Base-by-base conservation (phyloP, 2,113 vertebrate species). In the Amphiprion percula region DNA sequence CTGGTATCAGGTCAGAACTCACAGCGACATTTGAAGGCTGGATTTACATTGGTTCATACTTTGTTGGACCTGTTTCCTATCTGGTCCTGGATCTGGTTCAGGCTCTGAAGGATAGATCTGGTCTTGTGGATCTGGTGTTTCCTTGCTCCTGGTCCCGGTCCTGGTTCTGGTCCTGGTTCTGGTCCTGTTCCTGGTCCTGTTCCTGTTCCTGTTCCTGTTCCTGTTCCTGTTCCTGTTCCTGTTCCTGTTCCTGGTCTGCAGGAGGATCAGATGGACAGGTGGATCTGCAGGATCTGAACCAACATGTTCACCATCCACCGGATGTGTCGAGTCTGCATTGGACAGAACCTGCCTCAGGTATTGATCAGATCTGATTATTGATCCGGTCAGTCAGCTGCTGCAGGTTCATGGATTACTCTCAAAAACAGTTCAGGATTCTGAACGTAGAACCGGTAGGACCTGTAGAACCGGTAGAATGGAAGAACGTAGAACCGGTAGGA, bases 281-380 rank as follows among this genome's bases (percentile, higher is more conserved):
- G n/a, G 61, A 54, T 5, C 28, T 47, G 6, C 61, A 21, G 44
- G 50, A 69, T 50, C 10, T 70, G 30, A 73, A 46, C 67, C 5
- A 3, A 60, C 15, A 97, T 98, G 97, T 96, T 96, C 93, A 97
- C 95, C 54, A 96, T 97, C 91, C 93, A 96, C 82, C 95, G 97
- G 21, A 95, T 97, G 85, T 98, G 97, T 94, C 95, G 94, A 79
- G 91, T 91, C 92, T 98, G 97, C 89, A 97, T 97, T 5, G 95
- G 95, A 91, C 93, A 96, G 69, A 96, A 95, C 79, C 95, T 97
- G 81, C 95, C 94, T 7, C 96, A 97, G 97, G 97, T 97, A 30
- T 30, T 5, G 30, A 30, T 30, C 30, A 30, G 30, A 6, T 30
- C 30, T 30, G 30, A 6, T n/a, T 65, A 11, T 7, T 47, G 3